Evolutionary conservation across 2,888 invertebrate genomes (phyloP).

Genomic region (Chymomyza caudatula): DNA sequence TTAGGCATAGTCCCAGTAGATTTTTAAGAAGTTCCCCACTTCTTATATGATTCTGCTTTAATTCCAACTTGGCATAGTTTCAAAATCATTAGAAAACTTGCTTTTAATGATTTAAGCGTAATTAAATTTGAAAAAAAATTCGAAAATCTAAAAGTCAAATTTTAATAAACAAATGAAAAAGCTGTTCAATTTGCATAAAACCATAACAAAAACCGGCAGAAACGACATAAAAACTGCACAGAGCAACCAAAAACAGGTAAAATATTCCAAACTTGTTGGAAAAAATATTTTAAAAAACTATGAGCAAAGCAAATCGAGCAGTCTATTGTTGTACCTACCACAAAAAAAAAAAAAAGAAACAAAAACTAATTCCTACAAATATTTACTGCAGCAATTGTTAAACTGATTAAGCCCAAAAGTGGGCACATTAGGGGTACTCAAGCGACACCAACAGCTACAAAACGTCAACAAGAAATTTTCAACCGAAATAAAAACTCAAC

Average conservation of each 20-base stretch:
- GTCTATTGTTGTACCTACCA: constrained; percentile 60
- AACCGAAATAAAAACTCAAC: constrained; percentile 51
- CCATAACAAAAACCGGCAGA: background rate
- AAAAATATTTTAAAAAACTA: constrained; percentile 14
- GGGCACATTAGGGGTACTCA: constrained; percentile 60
- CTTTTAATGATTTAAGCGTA: background rate
- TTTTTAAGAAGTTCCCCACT: background rate
- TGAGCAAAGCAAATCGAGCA: constrained; percentile 47
- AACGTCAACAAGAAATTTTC: constrained; percentile 8
- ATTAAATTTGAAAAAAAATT: constrained; percentile 1
- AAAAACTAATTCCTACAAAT: background rate
- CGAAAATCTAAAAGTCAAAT: constrained; percentile 22
- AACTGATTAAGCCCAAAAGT: constrained; percentile 34
- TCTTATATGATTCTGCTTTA: background rate
- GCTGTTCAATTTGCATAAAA: constrained; percentile 50
- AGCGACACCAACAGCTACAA: constrained; percentile 49
- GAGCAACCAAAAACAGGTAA: constrained; percentile 45
- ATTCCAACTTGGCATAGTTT: too few relatives aligned
- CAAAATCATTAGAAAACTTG: background rate
- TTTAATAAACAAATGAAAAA: constrained; percentile 23
- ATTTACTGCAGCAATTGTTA: background rate
- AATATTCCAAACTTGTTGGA: constrained; percentile 48
- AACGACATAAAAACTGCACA: background rate
- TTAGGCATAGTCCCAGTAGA: background rate
- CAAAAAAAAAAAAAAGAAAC: constrained; percentile 23